phyloP scores from a whole-genome alignment of 2,888 invertebrate species.

The Yponomeuta sedellus region DNA sequence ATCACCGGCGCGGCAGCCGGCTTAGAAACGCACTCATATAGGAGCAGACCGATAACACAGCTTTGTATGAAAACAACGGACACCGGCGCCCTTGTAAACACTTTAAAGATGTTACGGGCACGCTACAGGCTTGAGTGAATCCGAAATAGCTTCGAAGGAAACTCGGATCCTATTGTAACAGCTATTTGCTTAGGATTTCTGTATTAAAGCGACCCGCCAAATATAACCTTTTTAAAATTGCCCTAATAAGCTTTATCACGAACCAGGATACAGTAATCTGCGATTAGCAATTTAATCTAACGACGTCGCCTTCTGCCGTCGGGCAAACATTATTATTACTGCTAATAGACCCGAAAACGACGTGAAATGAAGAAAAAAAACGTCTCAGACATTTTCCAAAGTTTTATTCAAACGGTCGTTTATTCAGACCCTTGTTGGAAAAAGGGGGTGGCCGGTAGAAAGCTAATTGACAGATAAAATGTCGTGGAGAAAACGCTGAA shows the following conservation, averaged over 20 bases:
- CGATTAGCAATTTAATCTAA: neutral
- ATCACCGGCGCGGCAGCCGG: neutral
- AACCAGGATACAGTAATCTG: neutral
- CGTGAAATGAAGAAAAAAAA: neutral
- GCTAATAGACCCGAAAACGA: neutral
- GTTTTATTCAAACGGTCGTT: neutral
- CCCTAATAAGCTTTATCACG: no score
- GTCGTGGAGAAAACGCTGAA: neutral
- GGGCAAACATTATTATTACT: neutral
- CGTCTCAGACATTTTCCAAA: neutral
- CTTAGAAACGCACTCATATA: slow-evolving; percentile 1
- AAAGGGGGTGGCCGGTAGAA: neutral
- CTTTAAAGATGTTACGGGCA: neutral
- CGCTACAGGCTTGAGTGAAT: no score
- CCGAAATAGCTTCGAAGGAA: no score
- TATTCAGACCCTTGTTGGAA: neutral
- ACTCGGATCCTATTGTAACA: no score
- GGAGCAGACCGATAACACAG: neutral
- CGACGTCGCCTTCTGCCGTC: neutral
- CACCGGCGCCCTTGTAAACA: neutral
- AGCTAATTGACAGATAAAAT: neutral
- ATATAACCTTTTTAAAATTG: no score
- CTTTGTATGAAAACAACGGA: neutral
- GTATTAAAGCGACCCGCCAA: no score
- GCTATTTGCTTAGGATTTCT: no score